Evolutionary conservation across 2,797 vertebrate species (phyloP).

Genomic region (Poecilia velifera): DNA sequence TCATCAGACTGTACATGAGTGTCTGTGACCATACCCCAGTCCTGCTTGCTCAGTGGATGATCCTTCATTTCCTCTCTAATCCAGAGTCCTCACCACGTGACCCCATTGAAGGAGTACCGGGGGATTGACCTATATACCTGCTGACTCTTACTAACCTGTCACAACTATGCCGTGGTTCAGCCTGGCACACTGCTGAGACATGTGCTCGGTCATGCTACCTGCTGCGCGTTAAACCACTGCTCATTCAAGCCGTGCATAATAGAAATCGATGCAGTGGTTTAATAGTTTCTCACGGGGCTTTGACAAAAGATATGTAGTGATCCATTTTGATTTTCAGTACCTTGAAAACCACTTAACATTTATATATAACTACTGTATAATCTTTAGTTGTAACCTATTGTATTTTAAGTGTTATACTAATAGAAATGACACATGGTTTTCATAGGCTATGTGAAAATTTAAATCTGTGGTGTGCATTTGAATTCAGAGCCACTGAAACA

Average conservation of each 20-base stretch:
- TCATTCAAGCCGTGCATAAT: slow-evolving; percentile 41
- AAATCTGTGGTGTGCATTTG: neutral
- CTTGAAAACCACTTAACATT: neutral
- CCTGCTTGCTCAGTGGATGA: slow-evolving; percentile 76
- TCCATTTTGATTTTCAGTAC: neutral
- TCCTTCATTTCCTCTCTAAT: slow-evolving; percentile 84
- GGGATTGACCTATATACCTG: slow-evolving; percentile 84
- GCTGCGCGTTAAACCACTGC: slow-evolving; percentile 50
- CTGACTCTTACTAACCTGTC: slow-evolving; percentile 77
- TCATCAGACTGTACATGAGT: slow-evolving; percentile 19
- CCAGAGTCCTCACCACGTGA: slow-evolving; percentile 75
- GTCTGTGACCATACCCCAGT: slow-evolving; percentile 44
- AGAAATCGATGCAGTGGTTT: slow-evolving; percentile 25
- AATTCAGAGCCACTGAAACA: neutral
- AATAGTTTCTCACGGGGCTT: slow-evolving; percentile 16
- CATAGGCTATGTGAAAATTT: neutral
- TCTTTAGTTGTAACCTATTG: neutral
- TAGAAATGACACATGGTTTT: neutral
- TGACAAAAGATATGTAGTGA: slow-evolving; percentile 15
- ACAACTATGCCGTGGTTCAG: slow-evolving; percentile 48
- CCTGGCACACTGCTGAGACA: slow-evolving; percentile 60
- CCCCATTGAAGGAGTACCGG: slow-evolving; percentile 80
- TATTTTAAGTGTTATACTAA: neutral
- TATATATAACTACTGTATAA: neutral
- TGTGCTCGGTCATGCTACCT: slow-evolving; percentile 61